Evolutionary conservation across 2,888 invertebrate species (phyloP).

Genomic region (Malthinus flaveolus): DNA sequence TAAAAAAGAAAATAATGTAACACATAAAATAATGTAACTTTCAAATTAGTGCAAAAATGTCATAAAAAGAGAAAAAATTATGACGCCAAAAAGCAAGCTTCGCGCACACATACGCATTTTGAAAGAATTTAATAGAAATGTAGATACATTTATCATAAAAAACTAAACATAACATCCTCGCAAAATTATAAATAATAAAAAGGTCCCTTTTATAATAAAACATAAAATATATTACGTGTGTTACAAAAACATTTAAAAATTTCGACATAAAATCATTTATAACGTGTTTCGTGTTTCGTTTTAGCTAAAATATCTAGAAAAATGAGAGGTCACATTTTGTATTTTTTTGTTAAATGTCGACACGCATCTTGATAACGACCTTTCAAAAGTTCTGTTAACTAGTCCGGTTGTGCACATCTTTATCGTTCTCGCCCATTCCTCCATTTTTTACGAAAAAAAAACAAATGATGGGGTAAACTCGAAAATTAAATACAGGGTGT

Average conservation of each 20-base stretch:
- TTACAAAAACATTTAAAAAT: constrained; percentile 5
- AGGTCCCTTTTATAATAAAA: not conserved
- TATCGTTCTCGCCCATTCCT: not conserved
- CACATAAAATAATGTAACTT: too few species aligned
- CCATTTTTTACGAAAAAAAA: too few species aligned
- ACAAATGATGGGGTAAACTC: too few species aligned
- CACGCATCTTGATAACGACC: constrained; percentile 3
- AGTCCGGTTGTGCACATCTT: constrained; percentile 1
- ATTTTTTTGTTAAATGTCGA: not conserved
- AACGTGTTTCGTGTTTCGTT: constrained; percentile 6
- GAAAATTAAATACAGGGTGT: too few species aligned
- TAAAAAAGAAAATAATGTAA: too few species aligned
- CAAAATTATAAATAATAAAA: constrained; percentile 4
- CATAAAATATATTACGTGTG: constrained; percentile 5
- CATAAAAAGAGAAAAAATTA: too few species aligned
- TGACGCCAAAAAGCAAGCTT: too few species aligned
- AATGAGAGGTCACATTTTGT: constrained; percentile 4
- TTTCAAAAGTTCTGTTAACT: constrained; percentile 4
- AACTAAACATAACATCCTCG: not conserved
- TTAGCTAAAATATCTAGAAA: constrained; percentile 5
- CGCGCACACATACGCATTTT: too few species aligned
- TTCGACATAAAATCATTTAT: constrained; percentile 4
- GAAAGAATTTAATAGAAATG: too few species aligned
- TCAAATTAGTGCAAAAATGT: too few species aligned
- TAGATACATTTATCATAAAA: not conserved